Evolutionary conservation across 1,140 invertebrate genomes (phyloP).

Genomic region (Orchesella cincta): DNA sequence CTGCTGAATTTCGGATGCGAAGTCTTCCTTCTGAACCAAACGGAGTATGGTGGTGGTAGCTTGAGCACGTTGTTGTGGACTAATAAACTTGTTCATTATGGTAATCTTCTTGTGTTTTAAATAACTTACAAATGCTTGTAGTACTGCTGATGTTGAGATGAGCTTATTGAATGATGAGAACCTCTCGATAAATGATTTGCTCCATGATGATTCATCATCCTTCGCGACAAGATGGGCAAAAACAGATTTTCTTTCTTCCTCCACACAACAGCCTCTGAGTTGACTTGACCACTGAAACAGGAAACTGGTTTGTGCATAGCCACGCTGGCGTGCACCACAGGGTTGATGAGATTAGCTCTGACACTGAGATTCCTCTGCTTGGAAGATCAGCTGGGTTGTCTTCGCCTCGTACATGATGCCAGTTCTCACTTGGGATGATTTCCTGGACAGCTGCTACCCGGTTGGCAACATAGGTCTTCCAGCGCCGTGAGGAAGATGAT

Average conservation of each 20-base stretch:
- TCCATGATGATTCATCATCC: not conserved
- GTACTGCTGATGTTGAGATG: too few species aligned
- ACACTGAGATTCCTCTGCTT: not conserved
- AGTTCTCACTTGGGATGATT: not conserved
- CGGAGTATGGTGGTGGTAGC: not conserved
- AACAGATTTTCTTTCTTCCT: not conserved
- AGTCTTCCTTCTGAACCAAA: not conserved
- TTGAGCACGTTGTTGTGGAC: not conserved
- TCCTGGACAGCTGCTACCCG: not conserved
- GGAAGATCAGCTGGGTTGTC: constrained; percentile 1
- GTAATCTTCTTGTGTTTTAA: too few species aligned
- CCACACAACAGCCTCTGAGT: not conserved
- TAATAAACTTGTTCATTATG: not conserved
- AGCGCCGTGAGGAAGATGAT: not conserved
- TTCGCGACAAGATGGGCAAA: not conserved
- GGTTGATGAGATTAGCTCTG: not conserved
- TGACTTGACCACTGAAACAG: not conserved
- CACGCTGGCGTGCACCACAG: not conserved
- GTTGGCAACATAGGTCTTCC: not conserved
- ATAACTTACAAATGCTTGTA: too few species aligned
- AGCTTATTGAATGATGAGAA: too few species aligned
- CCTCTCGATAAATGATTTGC: not conserved
- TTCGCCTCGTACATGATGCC: not conserved
- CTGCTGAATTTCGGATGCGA: not conserved
- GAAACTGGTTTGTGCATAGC: not conserved